Percentiles rank a stretch among this genome's conserved stretches.
Evolutionary conservation across 1,140 invertebrate genomes (phyloP).

Genomic region (Bathynomus jamesi): DNA sequence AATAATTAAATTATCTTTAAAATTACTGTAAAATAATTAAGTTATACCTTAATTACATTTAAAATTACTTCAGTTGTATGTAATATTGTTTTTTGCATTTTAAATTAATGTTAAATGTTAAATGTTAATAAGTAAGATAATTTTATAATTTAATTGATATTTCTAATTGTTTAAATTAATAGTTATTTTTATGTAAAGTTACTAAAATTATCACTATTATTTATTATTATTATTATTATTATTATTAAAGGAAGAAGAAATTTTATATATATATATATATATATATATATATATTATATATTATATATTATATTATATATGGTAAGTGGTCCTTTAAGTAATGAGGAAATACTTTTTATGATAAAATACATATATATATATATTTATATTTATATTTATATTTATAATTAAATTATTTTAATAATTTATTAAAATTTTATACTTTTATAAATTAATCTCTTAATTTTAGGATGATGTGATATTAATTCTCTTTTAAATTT

Average conservation of each 20-base stretch:
- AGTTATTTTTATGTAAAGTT: not conserved
- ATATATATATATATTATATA: not conserved
- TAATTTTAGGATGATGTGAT: not conserved
- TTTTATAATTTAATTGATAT: too few species aligned
- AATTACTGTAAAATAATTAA: too few species aligned
- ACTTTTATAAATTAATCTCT: not conserved
- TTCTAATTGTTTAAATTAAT: too few species aligned
- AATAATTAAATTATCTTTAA: too few species aligned
- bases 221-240: not conserved
- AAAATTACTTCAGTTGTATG: too few species aligned
- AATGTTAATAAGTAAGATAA: too few species aligned
- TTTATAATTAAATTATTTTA: not conserved
- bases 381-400: not conserved
- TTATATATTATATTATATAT: not conserved
- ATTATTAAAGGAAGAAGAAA: not conserved
- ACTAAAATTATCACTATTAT: not conserved
- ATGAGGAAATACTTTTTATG: too few species aligned
- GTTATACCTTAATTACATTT: too few species aligned
- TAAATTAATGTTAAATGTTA: too few species aligned
- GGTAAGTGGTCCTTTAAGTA: too few species aligned
- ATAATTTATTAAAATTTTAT: not conserved
- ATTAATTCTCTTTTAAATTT: not conserved
- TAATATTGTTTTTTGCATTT: too few species aligned
- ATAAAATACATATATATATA: not conserved
- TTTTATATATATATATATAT: not conserved